Conservation (phyloP, 2,113 vertebrate species). For the Petrocephalus microphthalmus region DNA sequence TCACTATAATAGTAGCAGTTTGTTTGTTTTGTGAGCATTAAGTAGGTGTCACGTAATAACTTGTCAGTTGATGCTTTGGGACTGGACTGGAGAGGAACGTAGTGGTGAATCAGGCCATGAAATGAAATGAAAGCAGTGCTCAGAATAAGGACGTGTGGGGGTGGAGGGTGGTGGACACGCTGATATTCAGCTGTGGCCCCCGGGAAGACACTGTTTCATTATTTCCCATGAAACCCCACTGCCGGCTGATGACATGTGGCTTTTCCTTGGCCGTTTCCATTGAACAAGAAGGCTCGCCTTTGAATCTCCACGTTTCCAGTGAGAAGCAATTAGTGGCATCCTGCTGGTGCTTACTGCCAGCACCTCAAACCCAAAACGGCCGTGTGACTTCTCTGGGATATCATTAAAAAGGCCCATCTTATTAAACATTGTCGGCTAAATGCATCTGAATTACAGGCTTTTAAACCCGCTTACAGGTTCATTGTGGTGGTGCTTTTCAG, state of each 20-base stretch:
- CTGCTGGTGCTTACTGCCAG: slow-evolving; percentile 13
- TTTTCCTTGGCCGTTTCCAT: background rate
- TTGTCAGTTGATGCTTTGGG: background rate
- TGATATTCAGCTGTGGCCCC: slow-evolving; percentile 25
- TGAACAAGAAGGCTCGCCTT: slow-evolving; percentile 4
- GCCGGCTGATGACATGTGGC: slow-evolving; percentile 13
- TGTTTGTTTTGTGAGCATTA: background rate
- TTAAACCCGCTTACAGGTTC: background rate
- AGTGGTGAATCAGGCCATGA: background rate
- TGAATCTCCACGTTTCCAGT: slow-evolving; percentile 26
- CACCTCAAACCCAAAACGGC: background rate
- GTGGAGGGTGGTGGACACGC: slow-evolving; percentile 13
- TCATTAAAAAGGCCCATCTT: slow-evolving; percentile 20
- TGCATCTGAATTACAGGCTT: background rate
- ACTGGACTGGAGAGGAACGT: background rate
- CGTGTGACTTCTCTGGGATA: slow-evolving; percentile 14
- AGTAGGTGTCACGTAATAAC: background rate
- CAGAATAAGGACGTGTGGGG: background rate
- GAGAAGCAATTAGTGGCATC: slow-evolving; percentile 22
- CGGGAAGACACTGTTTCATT: slow-evolving; percentile 25
- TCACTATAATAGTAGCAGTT: background rate
- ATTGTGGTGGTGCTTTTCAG: background rate
- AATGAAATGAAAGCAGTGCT: background rate
- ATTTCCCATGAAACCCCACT: slow-evolving; percentile 27
- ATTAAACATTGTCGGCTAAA: slow-evolving; percentile 3